These are phyloP conservation scores for Syrista parreyssii DNA, from an alignment of 2,888 invertebrate species.

Conservation along the genomic window DNA sequence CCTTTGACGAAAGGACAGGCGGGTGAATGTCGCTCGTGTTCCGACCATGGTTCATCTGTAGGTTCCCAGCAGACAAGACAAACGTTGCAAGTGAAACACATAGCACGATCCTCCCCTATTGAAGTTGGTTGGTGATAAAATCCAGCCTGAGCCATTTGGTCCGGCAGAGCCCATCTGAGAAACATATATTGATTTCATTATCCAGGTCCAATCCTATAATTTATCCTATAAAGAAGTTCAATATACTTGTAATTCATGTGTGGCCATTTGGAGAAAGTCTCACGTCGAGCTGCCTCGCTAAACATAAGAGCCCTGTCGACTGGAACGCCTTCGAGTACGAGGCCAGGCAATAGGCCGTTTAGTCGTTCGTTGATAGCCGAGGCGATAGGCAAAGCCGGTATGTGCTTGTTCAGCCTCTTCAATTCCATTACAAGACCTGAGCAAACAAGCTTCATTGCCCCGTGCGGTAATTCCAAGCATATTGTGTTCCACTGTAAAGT, in stretches of 20 bases:
- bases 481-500: conserved; percentile 89
- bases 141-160: conserved; percentile 97
- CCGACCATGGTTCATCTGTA: conserved; percentile 97
- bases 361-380: conserved; percentile 90
- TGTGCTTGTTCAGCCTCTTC: conserved; percentile 83
- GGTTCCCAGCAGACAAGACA: conserved; percentile 97
- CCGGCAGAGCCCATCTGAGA: conserved; percentile 91
- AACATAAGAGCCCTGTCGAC: conserved; percentile 80
- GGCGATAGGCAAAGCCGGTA: conserved; percentile 88
- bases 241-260: conserved; percentile 95
- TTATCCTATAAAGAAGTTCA: background rate
- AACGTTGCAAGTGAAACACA: conserved; percentile 96
- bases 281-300: conserved; percentile 89
- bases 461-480: conserved; percentile 83
- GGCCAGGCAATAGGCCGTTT: conserved; percentile 77
- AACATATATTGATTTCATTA: conserved; percentile 6
- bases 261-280: conserved; percentile 95
- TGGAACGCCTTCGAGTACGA: conserved; percentile 65
- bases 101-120: conserved; percentile 91
- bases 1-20: conserved; percentile 94
- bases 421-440: conserved; percentile 84
- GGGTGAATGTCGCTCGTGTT: conserved; percentile 94
- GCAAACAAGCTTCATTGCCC: conserved; percentile 82
- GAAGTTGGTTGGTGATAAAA: conserved; percentile 95
- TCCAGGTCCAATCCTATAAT: background rate